Base-by-base conservation (phyloP, 2,888 invertebrate genomes). In the Scaptodrosophila latifasciaeformis region DNA sequence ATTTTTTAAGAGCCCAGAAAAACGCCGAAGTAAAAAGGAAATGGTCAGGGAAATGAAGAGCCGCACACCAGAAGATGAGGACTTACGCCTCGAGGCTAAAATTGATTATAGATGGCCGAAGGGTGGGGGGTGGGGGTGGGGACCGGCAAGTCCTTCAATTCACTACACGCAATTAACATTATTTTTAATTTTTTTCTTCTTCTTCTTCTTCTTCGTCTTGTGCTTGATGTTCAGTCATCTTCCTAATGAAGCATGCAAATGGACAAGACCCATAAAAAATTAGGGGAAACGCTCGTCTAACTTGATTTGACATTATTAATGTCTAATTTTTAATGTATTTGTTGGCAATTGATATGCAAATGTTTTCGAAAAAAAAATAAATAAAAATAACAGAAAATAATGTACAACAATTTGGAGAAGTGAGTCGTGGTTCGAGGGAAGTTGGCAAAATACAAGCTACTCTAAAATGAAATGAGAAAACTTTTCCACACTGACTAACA, bases 31-130 rank as follows among this genome's bases (percentile, higher is more conserved):
- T 43, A 44, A 51, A 54, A 52, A 50, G 44, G 29, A 17, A 10
- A 12, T 43, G 50, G 40, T 39, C 24, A n/a, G 21, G 12, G 4
- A 24, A 3, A 10, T 21, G 9, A 5, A 2, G 7, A 19, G 9
- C 40, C 21, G 1, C 13, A 27, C 13, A 15, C 27, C 7, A 7
- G 24, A 7, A 12, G 6, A 17, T 46, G 39, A 12, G 24, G 54
- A 39, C 27, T 67, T 57, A 56, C 55, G 66, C 74, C 80, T 76
- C 54, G 70, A 74, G 84, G 79, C 81, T 54, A 56, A 83, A 84
- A 83, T 84, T 83, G 83, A 83, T 83, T 83, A 83, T 76, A 81
- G 81, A 81, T 83, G 79, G 78, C 71, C 71, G 65, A 49, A 40
- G 47, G 43, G 51, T 12, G 44, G n/a, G 51, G 55, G 27, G 42